These are phyloP conservation scores for Aspidiotus rigidus DNA, from an alignment of 2,888 invertebrate species.

Conservation along the genomic window DNA sequence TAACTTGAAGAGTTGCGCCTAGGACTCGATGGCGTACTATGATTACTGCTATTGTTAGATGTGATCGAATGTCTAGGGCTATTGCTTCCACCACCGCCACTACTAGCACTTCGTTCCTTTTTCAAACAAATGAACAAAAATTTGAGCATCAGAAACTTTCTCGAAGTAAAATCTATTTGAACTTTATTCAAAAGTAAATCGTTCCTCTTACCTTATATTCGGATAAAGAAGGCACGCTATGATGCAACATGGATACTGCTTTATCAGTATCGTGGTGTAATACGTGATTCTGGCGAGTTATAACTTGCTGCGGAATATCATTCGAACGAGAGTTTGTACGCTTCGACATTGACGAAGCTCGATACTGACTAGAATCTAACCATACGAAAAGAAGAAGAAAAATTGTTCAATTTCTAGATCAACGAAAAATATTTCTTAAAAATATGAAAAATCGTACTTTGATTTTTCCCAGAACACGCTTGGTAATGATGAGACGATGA, in stretches of 20 bases:
- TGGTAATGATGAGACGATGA: not conserved
- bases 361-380: slow-evolving; percentile 23
- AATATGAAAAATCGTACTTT: not conserved
- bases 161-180: not conserved
- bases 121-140: not conserved
- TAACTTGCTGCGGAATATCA: slow-evolving; percentile 14
- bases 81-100: slow-evolving; percentile 42
- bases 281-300: slow-evolving; percentile 15
- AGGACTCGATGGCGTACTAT: slow-evolving; percentile 62
- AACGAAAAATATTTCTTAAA: not conserved
- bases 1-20: slow-evolving; percentile 41
- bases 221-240: slow-evolving; percentile 36
- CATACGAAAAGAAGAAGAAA: not conserved
- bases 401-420: not conserved
- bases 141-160: not conserved
- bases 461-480: slow-evolving; percentile 6
- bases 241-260: slow-evolving; percentile 30
- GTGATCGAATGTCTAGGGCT: slow-evolving; percentile 61
- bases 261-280: slow-evolving; percentile 16
- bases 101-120: slow-evolving; percentile 21
- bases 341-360: slow-evolving; percentile 18
- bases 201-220: slow-evolving; percentile 32
- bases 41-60: slow-evolving; percentile 64
- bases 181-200: not conserved
- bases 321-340: slow-evolving; percentile 23